Evolutionary conservation across 2,113 vertebrate genomes (phyloP), one percentile per base, ranked within the genome.

Genomic region (Amazona vittata): DNA sequence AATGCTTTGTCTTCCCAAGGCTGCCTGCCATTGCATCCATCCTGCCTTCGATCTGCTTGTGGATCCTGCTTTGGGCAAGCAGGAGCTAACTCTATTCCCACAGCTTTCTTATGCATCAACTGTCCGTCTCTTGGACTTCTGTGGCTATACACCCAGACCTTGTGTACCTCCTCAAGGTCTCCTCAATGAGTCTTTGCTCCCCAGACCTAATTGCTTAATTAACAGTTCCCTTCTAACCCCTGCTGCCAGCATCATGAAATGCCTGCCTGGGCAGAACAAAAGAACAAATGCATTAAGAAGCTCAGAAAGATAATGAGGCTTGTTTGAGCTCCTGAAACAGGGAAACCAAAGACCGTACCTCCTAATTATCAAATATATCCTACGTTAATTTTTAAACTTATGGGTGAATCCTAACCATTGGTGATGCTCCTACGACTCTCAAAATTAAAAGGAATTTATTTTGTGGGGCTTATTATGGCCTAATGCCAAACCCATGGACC

Each of bases 1-100:
- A 94, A 86, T 33, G 35, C 24, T 62, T 53, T 20, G 47, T 26
- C 35, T 73, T 59, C 64, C 17, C 57, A 71, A 80, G 29, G 19
- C 75, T 89, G 18, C 57, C 49, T 91, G 73, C 73, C 29, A 4
- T 35, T 35, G 20, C 67, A 52, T 65, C 78, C 17, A 1, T 57
- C 44, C 39, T 64, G 31, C 50, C 24, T 62, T 59, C 8, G 1
- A 7, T 52, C 67, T 4, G 0, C 46, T 71, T 43, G 35, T 4
- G 53, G 53, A 55, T 33, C 11, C 29, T 55, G 53, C 25, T 55
- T 37, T 0, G 0, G 44, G 39, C 1, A 3, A 83, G 50, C 76
- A 83, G 55, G 26, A 75, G 11, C 37, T 44, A 15, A 37, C 5
- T 59, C 22, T 29, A 5, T n/a, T 59, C 52, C 20, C 49, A 15